Base-by-base conservation (phyloP, 2,113 vertebrate species). In the Tupaia chinensis region DNA sequence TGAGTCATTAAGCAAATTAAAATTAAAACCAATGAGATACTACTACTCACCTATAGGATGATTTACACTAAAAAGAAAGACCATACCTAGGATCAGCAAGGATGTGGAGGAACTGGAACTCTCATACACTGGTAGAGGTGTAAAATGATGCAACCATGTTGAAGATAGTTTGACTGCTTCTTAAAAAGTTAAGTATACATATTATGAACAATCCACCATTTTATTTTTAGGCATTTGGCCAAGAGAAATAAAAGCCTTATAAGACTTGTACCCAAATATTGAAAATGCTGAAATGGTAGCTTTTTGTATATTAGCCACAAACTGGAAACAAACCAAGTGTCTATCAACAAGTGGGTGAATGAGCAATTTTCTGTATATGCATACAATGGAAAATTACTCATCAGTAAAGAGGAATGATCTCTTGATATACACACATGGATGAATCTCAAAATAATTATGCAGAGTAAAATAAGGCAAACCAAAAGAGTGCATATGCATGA, bases 161-260 rank as follows among this genome's bases (percentile, higher is more conserved):
- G 34, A 89, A 97, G 96, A 63, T 44, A 89, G 60, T 34, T 79
- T 96, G 73, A 25, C 74, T 85, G 69, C 65, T 93, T 86, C 74
- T 82, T 94, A 81, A 90, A 90, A 81, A 82, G 63, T 92, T 88
- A 68, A 77, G 79, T 15, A 87, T 70, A 74, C 0, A 66, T 73
- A 89, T 94, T 79, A 44, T 27, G n/a, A 77, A 69, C 25, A n/a
- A 91, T 73, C 19, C 44, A 91, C 20, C 78, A 70, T 94, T 86
- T 32, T 84, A 93, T 81, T 81, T 16, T 70, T 82, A 88, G 56
- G 15, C 73, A 91, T 63, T 86, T 90, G 66, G 56, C 58, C 53
- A 91, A 93, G 44, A 95, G 29, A 95, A 92, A 89, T 92, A 58
- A 94, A 95, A 94, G 32, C 23, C 34, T 84, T 79, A 22, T 70